Base-by-base conservation (phyloP, 1,140 invertebrate species). In the Pantala flavescens region DNA sequence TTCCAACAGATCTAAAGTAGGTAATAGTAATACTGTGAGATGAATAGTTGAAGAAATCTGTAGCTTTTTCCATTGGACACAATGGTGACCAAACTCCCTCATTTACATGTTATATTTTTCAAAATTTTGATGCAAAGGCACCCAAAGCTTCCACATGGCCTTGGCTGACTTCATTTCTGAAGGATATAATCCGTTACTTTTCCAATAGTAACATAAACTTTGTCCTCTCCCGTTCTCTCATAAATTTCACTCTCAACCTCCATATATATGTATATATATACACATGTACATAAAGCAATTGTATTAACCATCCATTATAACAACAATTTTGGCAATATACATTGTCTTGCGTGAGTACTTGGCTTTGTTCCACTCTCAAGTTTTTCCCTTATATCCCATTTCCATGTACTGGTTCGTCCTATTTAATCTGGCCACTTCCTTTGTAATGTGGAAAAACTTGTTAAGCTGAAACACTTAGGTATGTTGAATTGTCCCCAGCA, bases 11-110 rank as follows among this genome's bases (percentile, higher is more conserved):
- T 63, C 3, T 63, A 63, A 63, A 63, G 49, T 63, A 63, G 12
- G 49, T 63, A 63, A 21, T 63, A 63, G 49, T 63, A 63, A 63
- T 63, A 63, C 49, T 63, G 49, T 63, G 49, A 63, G 49, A 63
- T 63, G 49, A 63, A 63, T 63, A 63, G 49, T 63, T 1, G n/a
- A 63, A 63, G 49, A 63, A 63, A 63, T 63, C n/a, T 63, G 49
- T 12, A 63, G 49, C 49, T 63, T 21, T 16, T 21, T 63, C 28
- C 16, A 63, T 3, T 63, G 49, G 49, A 21, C 49, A 63, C 14
- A 63, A 36, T 36, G n/a, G 49, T 63, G 49, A 19, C 49, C 49
- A 63, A 21, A 63, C 49, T 63, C 49, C 28, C 28, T 36, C 28
- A 36, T 36, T 63, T 63, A 16, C 49, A 19, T 63, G 49, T 63